Base-by-base conservation (phyloP, 2,113 vertebrate genomes). In the Poeciliopsis prolifica region DNA sequence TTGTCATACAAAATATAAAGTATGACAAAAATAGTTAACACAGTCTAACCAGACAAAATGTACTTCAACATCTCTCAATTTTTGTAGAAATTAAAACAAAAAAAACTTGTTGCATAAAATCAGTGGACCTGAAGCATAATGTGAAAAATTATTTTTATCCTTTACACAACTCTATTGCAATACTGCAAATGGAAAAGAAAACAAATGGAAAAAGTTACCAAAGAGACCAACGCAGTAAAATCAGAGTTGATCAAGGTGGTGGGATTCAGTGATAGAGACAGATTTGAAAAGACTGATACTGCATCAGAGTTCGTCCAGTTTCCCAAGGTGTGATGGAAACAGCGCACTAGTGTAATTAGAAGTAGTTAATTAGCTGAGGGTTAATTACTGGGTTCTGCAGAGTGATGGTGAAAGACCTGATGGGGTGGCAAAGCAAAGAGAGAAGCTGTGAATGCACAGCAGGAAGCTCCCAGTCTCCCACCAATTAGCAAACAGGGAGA, bases 321-420 rank as follows among this genome's bases (percentile, higher is more conserved):
- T 95, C 88, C 78, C 88, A 94, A 93, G 95, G 96, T 96, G 96
- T 93, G 95, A 97, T 95, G 93, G 93, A 95, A 97, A 96, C 95
- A 95, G 95, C 93, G 85, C 87, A 90, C 93, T 92, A 93, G 95
- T 97, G 96, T 98, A 97, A 99, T 98, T 97, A 98, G 95, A 97
- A 96, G 97, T 96, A 96, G 96, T 97, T 98, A 97, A 98, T 99
- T 99, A 98, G 96, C 96, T 95, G 94, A 92, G 95, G 96, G 97
- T 98, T 98, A 99, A 99, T 99, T 98, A 98, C 95, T 94, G 93
- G 83, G 94, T 95, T 96, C 94, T 88, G 88, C 87, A 79, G 80
- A 92, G 89, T 81, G 80, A 87, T 91, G 90, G 91, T 81, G 86
- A 88, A 93, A 92, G 89, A 88, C 85, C 87, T 94, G 87, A 84